Conservation (phyloP, 2,797 vertebrate genomes). For the Carcharodon carcharias region DNA sequence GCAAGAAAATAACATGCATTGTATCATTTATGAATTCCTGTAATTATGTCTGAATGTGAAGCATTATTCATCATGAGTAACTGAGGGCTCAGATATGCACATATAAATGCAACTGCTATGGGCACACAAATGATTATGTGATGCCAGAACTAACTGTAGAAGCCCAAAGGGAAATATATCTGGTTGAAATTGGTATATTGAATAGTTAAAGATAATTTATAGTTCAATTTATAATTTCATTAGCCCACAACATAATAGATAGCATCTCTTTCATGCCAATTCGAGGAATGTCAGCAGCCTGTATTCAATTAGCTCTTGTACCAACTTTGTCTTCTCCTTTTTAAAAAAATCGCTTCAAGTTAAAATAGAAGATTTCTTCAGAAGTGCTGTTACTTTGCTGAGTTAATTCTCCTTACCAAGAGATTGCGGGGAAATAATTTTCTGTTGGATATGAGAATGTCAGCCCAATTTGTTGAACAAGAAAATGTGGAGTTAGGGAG, state of each 20-base stretch:
- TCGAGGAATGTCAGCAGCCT: background rate
- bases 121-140: background rate
- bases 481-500: background rate
- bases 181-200: background rate
- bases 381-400: background rate
- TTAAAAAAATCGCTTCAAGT: background rate
- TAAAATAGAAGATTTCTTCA: background rate
- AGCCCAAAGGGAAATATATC: background rate
- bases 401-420: background rate
- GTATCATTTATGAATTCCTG: slow-evolving; percentile 17
- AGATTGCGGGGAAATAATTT: no score
- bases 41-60: slow-evolving; percentile 8
- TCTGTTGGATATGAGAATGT: background rate
- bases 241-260: no score
- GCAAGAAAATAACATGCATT: background rate
- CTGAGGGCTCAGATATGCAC: background rate
- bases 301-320: background rate
- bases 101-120: background rate
- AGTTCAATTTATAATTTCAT: background rate
- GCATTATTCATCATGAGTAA: background rate
- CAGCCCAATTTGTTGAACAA: background rate
- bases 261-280: background rate
- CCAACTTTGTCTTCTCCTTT: background rate
- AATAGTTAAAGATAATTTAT: background rate
- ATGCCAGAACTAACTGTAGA: background rate